These are phyloP conservation scores for Tetranychus urticae DNA, from an alignment of 1,140 invertebrate species.

Conservation along the genomic window DNA sequence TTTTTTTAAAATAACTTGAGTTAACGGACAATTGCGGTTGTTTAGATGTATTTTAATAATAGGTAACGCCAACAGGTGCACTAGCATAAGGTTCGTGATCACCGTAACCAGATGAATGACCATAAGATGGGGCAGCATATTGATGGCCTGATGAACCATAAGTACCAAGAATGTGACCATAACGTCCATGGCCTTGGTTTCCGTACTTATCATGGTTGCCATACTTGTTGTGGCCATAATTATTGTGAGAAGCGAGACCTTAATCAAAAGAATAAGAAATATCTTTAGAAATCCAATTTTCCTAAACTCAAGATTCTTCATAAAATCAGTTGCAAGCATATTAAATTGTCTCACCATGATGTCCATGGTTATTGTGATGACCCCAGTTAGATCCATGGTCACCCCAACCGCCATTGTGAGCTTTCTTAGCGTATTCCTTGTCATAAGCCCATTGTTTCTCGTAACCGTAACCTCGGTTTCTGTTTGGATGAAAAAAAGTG, in stretches of 20 bases:
- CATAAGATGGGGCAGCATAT: too few species aligned
- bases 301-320: background rate
- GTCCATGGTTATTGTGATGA: background rate
- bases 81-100: too few species aligned
- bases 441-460: too few species aligned
- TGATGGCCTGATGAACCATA: background rate
- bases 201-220: background rate
- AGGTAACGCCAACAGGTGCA: too few species aligned
- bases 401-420: background rate
- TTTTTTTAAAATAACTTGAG: too few species aligned
- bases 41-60: too few species aligned
- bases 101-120: too few species aligned
- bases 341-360: background rate
- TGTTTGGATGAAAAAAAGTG: too few species aligned
- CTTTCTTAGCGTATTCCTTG: too few species aligned
- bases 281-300: background rate
- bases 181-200: background rate
- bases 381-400: background rate
- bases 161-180: background rate
- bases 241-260: background rate
- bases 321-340: background rate
- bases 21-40: too few species aligned
- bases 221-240: constrained; percentile 3
- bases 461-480: too few species aligned
- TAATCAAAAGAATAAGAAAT: background rate